Evolutionary conservation across 2,113 vertebrate species (phyloP).

Genomic region (Microcebus jonahi): DNA sequence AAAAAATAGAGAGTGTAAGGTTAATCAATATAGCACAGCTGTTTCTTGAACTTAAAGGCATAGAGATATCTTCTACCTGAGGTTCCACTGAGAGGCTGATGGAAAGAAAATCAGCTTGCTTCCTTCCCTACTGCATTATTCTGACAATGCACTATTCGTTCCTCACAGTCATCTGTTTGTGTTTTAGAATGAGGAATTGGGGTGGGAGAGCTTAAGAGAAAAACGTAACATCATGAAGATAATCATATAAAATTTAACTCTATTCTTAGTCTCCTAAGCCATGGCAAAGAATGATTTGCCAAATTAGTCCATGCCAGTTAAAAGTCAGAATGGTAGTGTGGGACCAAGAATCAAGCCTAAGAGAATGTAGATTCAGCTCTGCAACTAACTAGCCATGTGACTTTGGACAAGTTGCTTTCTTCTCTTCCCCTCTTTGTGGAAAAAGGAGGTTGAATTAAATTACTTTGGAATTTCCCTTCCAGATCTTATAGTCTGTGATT

Average conservation of each 20-base stretch:
- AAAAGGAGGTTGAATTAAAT: not conserved
- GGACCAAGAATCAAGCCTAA: not conserved
- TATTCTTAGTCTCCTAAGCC: not conserved
- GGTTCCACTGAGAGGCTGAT: not conserved
- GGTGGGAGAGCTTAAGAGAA: not conserved
- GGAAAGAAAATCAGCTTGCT: not conserved
- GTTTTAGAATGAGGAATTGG: not conserved
- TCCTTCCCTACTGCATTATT: not conserved
- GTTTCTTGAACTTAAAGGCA: not conserved
- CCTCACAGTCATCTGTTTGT: not conserved
- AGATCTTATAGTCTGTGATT: not conserved
- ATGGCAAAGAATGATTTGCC: too few species aligned
- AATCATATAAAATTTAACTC: not conserved
- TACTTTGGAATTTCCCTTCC: not conserved
- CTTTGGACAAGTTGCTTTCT: not conserved
- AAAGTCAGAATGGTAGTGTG: not conserved
- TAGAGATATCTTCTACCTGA: not conserved
- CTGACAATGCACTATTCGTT: not conserved
- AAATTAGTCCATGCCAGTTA: not conserved
- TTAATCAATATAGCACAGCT: not conserved
- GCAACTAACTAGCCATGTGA: not conserved
- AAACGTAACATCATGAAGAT: not conserved
- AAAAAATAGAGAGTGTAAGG: not conserved
- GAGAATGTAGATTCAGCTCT: not conserved
- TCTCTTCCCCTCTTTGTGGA: not conserved